A percentile compares a stretch with the other conserved stretches of the same genome.
These are phyloP conservation scores for Clarias magur DNA, from an alignment of 2,113 vertebrate species.

Conservation along the genomic window DNA sequence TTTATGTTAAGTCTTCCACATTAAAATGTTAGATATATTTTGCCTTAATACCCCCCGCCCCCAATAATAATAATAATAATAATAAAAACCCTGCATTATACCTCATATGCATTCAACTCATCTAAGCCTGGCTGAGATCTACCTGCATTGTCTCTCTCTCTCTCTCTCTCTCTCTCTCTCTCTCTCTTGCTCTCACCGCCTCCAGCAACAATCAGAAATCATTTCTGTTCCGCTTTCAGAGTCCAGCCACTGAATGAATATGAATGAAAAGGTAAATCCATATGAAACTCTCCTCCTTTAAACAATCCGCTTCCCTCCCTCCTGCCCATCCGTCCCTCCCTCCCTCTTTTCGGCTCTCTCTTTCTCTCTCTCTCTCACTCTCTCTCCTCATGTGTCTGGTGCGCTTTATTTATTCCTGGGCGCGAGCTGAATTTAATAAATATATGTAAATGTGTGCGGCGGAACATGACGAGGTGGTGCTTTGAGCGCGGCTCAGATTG, in stretches of 20 bases:
- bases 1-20: not conserved
- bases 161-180: constrained; percentile 5
- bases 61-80: not conserved
- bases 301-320: constrained; percentile 67
- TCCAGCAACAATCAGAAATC: constrained; percentile 47
- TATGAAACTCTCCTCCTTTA: constrained; percentile 77
- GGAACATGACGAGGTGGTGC: constrained; percentile 88
- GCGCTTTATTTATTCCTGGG: constrained; percentile 77
- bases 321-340: constrained; percentile 43
- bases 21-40: too few relatives aligned
- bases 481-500: constrained; percentile 86
- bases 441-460: constrained; percentile 90
- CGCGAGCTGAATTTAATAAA: constrained; percentile 84
- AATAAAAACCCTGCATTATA: not conserved
- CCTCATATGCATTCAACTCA: constrained; percentile 18
- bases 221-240: constrained; percentile 40
- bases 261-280: constrained; percentile 78
- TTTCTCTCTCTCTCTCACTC: constrained; percentile 10
- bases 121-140: not conserved
- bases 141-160: constrained; percentile 28
- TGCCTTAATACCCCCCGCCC: not conserved
- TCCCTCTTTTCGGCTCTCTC: not conserved
- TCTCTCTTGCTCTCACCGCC: constrained; percentile 28
- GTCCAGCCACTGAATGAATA: constrained; percentile 66
- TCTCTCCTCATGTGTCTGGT: constrained; percentile 50